Evolutionary conservation across 1,140 invertebrate species (phyloP), one percentile per base, ranked within the genome.

Genomic region (Cotesia typhae): DNA sequence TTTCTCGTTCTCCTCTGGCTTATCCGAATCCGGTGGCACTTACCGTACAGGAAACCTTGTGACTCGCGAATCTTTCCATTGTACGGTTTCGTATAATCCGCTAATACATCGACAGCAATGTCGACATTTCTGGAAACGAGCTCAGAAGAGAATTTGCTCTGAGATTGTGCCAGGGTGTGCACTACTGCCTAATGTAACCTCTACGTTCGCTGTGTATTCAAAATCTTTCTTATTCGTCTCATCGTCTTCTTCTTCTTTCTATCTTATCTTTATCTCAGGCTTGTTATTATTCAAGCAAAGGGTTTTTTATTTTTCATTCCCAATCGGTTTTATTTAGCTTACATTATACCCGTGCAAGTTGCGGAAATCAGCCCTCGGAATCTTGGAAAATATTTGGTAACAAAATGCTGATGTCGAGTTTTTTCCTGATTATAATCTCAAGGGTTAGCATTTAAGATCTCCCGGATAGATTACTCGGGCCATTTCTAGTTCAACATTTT

Each of bases 91-190:
- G 67, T 37, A 61, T 74, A 67, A 74, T 74, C 68, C 53, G 72
- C 55, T 74, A 74, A 74, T 74, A 71, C 73, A 59, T 57, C 66
- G 66, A 74, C 66, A 51, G 64, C 69, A 74, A 65, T 70, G 70
- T 65, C 73, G 63, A 74, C 73, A 61, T 69, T 64, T 74, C 70
- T 41, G 41, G 71, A 65, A 74, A 65, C 38, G 61, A 41, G 35
- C 17, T 35, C 38, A 9, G 55, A 4, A 14, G 7, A 36, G 6
- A n/a, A n/a, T 71, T 60, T 52, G 7, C 10, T 51, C 38, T 17
- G 17, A 28, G 4, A 20, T 14, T 14, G 60, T 53, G 71, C 9
- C 41, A 51, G 5, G 20, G 66, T 37, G 51, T 36, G 51, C 14
- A 53, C 65, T 35, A 67, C 52, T 67, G 35, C 66, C 66, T 20